Conservation (phyloP, 2,888 invertebrate species). For the Chrysodeixis includens region DNA sequence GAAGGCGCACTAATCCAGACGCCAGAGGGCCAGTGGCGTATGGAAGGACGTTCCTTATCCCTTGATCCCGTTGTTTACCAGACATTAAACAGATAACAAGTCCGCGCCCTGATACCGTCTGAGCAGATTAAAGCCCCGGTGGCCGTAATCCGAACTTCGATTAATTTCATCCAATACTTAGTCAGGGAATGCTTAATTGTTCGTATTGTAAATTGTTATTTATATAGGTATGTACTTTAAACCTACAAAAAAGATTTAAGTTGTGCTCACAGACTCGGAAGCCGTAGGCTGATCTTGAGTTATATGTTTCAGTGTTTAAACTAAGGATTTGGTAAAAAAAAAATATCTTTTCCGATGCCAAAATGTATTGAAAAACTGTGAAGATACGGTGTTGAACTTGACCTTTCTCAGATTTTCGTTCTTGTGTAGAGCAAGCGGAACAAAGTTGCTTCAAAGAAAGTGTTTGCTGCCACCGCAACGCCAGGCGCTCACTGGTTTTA, state of each 20-base stretch:
- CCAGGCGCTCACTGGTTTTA: slow-evolving; percentile 33
- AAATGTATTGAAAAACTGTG: not conserved
- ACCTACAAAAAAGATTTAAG: slow-evolving; percentile 45
- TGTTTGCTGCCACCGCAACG: slow-evolving; percentile 30
- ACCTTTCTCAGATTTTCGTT: not conserved
- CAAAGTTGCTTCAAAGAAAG: slow-evolving; percentile 23
- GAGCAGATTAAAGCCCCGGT: slow-evolving; percentile 86
- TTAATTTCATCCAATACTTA: slow-evolving; percentile 89
- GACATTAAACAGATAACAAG: slow-evolving; percentile 90
- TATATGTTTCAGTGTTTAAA: slow-evolving; percentile 13
- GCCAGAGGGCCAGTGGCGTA: slow-evolving; percentile 86
- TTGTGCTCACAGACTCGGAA: slow-evolving; percentile 25
- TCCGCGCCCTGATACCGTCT: slow-evolving; percentile 87
- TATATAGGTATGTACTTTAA: slow-evolving; percentile 58
- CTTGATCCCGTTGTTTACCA: slow-evolving; percentile 90
- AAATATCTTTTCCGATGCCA: not conserved
- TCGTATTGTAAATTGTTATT: slow-evolving; percentile 74
- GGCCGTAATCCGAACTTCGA: slow-evolving; percentile 88
- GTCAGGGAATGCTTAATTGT: slow-evolving; percentile 78
- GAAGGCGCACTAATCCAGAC: slow-evolving; percentile 82
- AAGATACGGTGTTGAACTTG: not conserved
- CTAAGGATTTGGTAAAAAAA: not conserved
- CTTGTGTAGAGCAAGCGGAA: slow-evolving; percentile 1
- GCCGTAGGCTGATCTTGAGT: slow-evolving; percentile 34
- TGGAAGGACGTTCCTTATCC: slow-evolving; percentile 88